Evolutionary conservation across 2,113 vertebrate genomes (phyloP).

Genomic region (Amia ocellicauda): DNA sequence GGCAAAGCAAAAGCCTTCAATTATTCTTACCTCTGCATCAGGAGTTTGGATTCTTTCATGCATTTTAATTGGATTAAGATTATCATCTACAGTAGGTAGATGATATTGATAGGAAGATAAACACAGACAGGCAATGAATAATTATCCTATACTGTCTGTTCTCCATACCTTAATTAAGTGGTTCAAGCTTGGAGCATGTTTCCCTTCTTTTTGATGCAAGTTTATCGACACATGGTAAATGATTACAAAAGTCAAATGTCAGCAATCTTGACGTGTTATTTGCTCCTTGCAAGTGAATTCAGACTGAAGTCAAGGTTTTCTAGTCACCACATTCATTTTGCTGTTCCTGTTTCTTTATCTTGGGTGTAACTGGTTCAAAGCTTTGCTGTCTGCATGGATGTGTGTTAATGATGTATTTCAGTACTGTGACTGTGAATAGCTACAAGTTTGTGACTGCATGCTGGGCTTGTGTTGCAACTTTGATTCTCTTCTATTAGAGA

Average conservation of each 20-base stretch:
- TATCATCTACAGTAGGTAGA: background rate
- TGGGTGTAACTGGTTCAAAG: background rate
- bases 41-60: background rate
- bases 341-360: background rate
- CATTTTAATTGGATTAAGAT: background rate
- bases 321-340: background rate
- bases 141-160: background rate
- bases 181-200: too few species aligned
- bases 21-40: background rate
- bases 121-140: background rate
- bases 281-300: too few species aligned
- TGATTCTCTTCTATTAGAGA: background rate
- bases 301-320: background rate
- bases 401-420: background rate
- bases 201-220: too few species aligned
- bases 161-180: too few species aligned
- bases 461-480: background rate
- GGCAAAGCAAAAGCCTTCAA: background rate
- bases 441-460: constrained; percentile 1
- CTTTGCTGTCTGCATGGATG: background rate
- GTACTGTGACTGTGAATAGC: too few species aligned
- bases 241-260: too few species aligned
- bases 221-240: too few species aligned
- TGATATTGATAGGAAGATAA: background rate
- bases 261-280: too few species aligned